Evolutionary conservation across 2,113 vertebrate genomes (phyloP).

Genomic region (Paedocypris sp.): DNA sequence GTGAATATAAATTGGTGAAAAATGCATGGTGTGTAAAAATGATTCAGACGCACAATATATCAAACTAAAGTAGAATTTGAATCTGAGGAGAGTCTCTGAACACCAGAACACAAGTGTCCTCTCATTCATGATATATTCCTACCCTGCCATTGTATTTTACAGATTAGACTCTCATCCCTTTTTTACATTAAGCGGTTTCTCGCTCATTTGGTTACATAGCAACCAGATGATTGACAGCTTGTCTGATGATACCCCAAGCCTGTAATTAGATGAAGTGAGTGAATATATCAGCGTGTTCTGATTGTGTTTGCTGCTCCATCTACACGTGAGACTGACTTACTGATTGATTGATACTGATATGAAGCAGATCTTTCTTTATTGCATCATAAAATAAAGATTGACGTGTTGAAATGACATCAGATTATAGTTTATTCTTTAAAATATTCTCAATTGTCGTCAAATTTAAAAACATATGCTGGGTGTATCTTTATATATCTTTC

Average conservation of each 20-base stretch:
- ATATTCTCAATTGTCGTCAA: too few relatives aligned
- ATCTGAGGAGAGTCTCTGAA: too few relatives aligned
- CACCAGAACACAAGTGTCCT: too few relatives aligned
- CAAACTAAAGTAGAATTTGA: too few relatives aligned
- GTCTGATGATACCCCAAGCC: not conserved
- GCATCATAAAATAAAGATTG: not conserved
- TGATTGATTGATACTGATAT: not conserved
- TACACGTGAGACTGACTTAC: not conserved
- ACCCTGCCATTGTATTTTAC: not conserved
- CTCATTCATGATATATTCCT: too few relatives aligned
- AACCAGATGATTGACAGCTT: constrained; percentile 22
- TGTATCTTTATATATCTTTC: too few relatives aligned
- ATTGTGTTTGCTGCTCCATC: not conserved
- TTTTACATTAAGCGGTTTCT: constrained; percentile 9
- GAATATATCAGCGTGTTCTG: not conserved
- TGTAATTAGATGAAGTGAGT: constrained; percentile 6
- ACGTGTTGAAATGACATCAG: not conserved
- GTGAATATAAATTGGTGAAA: too few relatives aligned
- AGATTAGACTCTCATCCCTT: constrained; percentile 5
- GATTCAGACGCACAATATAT: too few relatives aligned
- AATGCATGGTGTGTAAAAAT: too few relatives aligned
- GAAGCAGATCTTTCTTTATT: not conserved
- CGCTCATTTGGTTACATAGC: constrained; percentile 7
- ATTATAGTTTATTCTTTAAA: constrained; percentile 6
- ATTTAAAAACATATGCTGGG: too few relatives aligned